Percentiles rank a stretch among this genome's conserved stretches.
These are phyloP conservation scores for Hyla sarda DNA, from an alignment of 2,113 vertebrate species.

Conservation along the genomic window DNA sequence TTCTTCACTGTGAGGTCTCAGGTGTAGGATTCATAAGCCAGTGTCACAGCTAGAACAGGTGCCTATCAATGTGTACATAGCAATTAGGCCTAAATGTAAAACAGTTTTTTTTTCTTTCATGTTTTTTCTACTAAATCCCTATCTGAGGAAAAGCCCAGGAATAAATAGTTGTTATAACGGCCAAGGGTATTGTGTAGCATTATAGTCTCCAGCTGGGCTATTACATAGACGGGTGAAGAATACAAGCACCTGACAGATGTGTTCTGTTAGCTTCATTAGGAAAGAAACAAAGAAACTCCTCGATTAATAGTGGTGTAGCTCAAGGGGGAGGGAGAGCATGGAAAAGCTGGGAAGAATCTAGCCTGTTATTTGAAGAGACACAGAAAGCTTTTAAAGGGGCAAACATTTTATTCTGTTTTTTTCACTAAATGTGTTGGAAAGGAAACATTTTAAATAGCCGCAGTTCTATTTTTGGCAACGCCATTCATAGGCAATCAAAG, in stretches of 20 bases:
- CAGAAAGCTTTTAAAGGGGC: conserved; percentile 77
- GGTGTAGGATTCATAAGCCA: conserved; percentile 88
- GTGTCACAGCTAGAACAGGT: conserved; percentile 86
- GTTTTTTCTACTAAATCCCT: conserved; percentile 79
- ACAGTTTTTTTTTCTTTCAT: conserved; percentile 75
- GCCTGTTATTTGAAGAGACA: conserved; percentile 88
- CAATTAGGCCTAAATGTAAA: conserved; percentile 94
- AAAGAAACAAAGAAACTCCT: conserved; percentile 90
- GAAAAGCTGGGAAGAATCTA: conserved; percentile 79
- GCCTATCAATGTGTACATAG: conserved; percentile 89
- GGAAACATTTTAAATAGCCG: conserved; percentile 51
- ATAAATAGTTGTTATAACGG: conserved; percentile 87
- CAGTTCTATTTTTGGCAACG: conserved; percentile 48
- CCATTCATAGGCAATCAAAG: conserved; percentile 45
- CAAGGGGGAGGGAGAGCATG: conserved; percentile 74
- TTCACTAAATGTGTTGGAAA: conserved; percentile 46
- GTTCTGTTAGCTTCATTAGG: conserved; percentile 92
- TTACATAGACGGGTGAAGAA: conserved; percentile 86
- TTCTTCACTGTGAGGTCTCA: conserved; percentile 86
- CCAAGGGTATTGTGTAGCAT: conserved; percentile 84
- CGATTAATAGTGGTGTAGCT: conserved; percentile 83
- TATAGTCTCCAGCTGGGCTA: conserved; percentile 88
- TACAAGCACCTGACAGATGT: conserved; percentile 91
- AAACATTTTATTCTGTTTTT: conserved; percentile 56
- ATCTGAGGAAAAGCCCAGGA: conserved; percentile 86